Percentiles rank a stretch among this genome's conserved stretches.
Evolutionary conservation across 2,888 invertebrate species (phyloP).

Genomic region (Prosopocoilus inquinatus): DNA sequence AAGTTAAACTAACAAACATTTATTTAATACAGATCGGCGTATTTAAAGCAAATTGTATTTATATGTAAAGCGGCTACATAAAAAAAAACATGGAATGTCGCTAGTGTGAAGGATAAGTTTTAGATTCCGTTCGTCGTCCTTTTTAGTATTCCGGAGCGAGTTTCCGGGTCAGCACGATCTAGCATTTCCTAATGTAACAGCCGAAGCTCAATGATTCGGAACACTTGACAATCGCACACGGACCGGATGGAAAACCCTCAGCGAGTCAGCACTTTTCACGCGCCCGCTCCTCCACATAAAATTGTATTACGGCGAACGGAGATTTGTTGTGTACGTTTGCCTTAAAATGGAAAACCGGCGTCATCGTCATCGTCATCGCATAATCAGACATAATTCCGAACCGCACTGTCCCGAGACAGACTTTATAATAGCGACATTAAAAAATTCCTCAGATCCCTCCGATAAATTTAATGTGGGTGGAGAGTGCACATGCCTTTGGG

Average conservation of each 20-base stretch:
- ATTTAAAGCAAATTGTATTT: too few relatives aligned
- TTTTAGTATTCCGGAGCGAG: slow-evolving; percentile 34
- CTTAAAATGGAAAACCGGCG: too few relatives aligned
- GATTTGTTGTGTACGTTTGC: too few relatives aligned
- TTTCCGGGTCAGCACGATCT: slow-evolving; percentile 38
- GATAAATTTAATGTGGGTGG: slow-evolving; percentile 43
- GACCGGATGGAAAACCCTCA: slow-evolving; percentile 23
- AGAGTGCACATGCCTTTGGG: slow-evolving; percentile 22
- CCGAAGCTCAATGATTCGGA: slow-evolving; percentile 29
- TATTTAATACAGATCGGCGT: too few relatives aligned
- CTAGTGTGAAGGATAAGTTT: too few relatives aligned
- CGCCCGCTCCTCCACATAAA: slow-evolving; percentile 21
- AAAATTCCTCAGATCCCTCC: slow-evolving; percentile 45
- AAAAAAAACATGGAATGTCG: too few relatives aligned
- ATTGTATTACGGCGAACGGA: slow-evolving; percentile 11
- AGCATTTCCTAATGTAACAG: slow-evolving; percentile 25
- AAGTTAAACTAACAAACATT: too few relatives aligned
- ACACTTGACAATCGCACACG: slow-evolving; percentile 24
- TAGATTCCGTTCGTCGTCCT: slow-evolving; percentile 1
- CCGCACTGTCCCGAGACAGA: background rate
- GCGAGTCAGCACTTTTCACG: slow-evolving; percentile 28
- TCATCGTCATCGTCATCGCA: too few relatives aligned
- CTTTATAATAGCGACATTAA: slow-evolving; percentile 45
- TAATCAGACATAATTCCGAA: too few relatives aligned
- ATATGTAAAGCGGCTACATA: too few relatives aligned